A percentile compares a stretch with the other conserved stretches of the same genome.
Evolutionary conservation across 2,797 vertebrate species (phyloP).

Genomic region (Ibycter americanus): DNA sequence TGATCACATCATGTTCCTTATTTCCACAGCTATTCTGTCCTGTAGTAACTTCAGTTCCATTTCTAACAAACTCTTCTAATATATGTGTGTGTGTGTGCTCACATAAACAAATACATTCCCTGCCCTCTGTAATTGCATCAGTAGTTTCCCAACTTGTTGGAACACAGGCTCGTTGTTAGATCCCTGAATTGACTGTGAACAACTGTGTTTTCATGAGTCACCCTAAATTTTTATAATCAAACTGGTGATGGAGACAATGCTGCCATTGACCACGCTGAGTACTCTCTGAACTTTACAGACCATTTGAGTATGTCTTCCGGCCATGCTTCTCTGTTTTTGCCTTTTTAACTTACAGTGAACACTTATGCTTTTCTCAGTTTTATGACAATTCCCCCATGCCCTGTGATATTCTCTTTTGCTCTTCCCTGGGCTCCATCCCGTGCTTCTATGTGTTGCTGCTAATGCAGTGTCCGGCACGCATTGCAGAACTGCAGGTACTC

Average conservation of each 20-base stretch:
- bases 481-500: background rate
- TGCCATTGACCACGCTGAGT: background rate
- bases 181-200: background rate
- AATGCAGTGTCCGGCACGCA: background rate
- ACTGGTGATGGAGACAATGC: background rate
- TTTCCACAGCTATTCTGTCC: background rate
- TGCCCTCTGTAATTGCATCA: background rate
- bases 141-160: conserved; percentile 8
- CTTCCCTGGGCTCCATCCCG: background rate
- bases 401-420: background rate
- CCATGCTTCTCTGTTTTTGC: background rate
- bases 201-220: conserved; percentile 49
- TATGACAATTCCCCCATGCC: background rate
- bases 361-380: background rate
- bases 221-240: conserved; percentile 43
- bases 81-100: background rate
- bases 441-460: background rate
- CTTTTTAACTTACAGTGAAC: background rate
- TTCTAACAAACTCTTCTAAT: background rate
- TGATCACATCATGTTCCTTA: background rate
- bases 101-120: background rate
- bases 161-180: conserved; percentile 20
- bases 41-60: background rate
- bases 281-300: background rate
- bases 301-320: background rate